Base-by-base conservation (phyloP, 2,888 invertebrate genomes). In the Tenthredo mesomela region DNA sequence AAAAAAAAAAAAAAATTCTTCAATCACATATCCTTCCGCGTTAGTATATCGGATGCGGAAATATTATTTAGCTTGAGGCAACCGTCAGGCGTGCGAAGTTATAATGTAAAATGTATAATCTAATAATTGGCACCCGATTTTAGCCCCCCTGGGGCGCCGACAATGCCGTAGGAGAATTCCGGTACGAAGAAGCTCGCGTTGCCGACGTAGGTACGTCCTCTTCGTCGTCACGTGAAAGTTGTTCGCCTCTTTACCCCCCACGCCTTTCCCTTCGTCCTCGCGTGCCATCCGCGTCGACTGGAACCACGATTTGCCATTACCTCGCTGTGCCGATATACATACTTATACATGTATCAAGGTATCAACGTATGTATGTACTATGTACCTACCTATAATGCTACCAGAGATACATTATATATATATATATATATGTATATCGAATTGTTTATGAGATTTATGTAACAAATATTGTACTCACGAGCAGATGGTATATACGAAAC, bases 181-280 rank as follows among this genome's bases (percentile, higher is more conserved):
- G 87, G 88, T 88, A 87, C 88, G 88, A 89, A 90, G 90, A 90
- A 88, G 88, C 88, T 88, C 87, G 86, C 87, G 86, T 82, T 40
- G 77, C 50, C 77, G 50, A 54, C 21, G 58, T 61, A 61, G 21
- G 25, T 61, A 67, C 47, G 61, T 43, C 67, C 70, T 82, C 82
- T 65, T 82, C 82, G 82, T 87, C 89, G 89, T 89, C 89, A 90
- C 90, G 91, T 89, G 91, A 91, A 90, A 90, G 90, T 91, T 90
- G 87, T 88, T 90, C 89, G 85, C 89, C 88, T 88, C 88, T 88
- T 86, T 86, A 85, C 85, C 82, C 86, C 85, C 43, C 29, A 67
- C 43, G 43, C 33, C 67, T 47, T 82, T 67, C 82, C 67, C 82
- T 33, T 82, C 67, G 67, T 33, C 67, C 77, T 85, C 65, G 77